A percentile compares a stretch with the other conserved stretches of the same genome.
phyloP scores from a whole-genome alignment of 2,797 vertebrate genomes.

The Tiaroga cobitis region DNA sequence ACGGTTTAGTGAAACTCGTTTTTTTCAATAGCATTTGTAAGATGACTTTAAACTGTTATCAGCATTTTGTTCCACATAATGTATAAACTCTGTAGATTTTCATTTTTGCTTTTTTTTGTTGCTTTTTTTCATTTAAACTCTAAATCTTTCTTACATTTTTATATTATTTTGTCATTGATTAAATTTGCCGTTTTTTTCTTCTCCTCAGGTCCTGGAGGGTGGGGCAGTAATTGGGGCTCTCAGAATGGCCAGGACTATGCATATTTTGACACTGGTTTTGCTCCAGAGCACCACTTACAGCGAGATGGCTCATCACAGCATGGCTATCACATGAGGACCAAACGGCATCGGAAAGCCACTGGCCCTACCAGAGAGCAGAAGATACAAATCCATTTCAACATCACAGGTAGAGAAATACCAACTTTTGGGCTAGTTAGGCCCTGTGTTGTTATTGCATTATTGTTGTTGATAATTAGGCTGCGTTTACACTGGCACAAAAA shows the following conservation, averaged over 20 bases:
- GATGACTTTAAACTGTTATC: background rate
- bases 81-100: background rate
- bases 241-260: slow-evolving; percentile 90
- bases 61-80: background rate
- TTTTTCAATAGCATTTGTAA: background rate
- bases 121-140: no score
- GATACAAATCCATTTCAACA: slow-evolving; percentile 97
- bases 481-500: background rate
- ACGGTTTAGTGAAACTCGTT: background rate
- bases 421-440: background rate
- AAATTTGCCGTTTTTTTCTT: background rate
- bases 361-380: slow-evolving; percentile 88
- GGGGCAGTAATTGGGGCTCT: slow-evolving; percentile 80
- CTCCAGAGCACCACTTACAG: slow-evolving; percentile 71
- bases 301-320: slow-evolving; percentile 58
- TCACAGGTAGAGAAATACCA: slow-evolving; percentile 84
- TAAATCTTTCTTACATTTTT: background rate
- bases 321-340: slow-evolving; percentile 75
- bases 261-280: slow-evolving; percentile 87
- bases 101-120: background rate
- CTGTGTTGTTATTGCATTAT: background rate
- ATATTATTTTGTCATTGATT: background rate
- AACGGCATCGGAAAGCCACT: slow-evolving; percentile 82
- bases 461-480: background rate
- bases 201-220: slow-evolving; percentile 86